Evolutionary conservation across 92 coral and sea anemone species (phyloP).

Genomic region (Actinostola sp.): DNA sequence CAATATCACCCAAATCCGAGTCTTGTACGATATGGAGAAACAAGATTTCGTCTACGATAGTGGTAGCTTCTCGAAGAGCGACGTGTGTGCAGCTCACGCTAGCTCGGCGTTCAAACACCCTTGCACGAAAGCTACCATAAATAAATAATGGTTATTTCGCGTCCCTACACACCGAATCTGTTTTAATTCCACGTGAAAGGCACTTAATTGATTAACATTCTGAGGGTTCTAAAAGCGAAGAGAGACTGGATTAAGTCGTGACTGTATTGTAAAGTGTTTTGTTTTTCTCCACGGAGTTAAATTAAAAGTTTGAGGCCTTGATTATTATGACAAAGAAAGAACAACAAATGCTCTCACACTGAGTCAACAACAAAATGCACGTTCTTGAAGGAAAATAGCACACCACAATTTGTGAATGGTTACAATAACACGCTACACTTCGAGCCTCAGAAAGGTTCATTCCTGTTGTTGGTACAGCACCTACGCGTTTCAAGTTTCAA

Average conservation of each 20-base stretch:
- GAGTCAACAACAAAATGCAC: conserved; percentile 13
- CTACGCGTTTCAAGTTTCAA: not conserved
- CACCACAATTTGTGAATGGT: not conserved
- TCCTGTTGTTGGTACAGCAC: not conserved
- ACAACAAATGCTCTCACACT: conserved; percentile 16
- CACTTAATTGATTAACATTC: conserved; percentile 18
- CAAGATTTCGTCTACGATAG: conserved; percentile 21
- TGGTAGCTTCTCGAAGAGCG: not conserved
- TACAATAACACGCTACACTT: not conserved
- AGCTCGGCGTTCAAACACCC: not conserved
- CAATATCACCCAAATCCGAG: conserved; percentile 24
- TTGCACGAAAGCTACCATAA: conserved; percentile 8
- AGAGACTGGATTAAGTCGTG: conserved; percentile 11
- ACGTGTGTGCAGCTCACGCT: conserved; percentile 13
- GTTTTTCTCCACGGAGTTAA: conserved; percentile 4
- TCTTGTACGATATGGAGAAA: conserved; percentile 8
- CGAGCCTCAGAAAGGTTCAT: not conserved
- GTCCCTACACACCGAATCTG: conserved; percentile 1
- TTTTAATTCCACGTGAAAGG: conserved; percentile 28
- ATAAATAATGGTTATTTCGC: conserved; percentile 21
- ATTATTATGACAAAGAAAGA: conserved; percentile 18
- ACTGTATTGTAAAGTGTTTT: conserved; percentile 9
- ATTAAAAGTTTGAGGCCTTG: conserved; percentile 9
- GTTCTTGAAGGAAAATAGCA: conserved; percentile 12
- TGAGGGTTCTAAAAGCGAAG: not conserved